These are phyloP conservation scores for Nomada ruficornis DNA, from an alignment of 2,888 invertebrate genomes.

Conservation along the genomic window DNA sequence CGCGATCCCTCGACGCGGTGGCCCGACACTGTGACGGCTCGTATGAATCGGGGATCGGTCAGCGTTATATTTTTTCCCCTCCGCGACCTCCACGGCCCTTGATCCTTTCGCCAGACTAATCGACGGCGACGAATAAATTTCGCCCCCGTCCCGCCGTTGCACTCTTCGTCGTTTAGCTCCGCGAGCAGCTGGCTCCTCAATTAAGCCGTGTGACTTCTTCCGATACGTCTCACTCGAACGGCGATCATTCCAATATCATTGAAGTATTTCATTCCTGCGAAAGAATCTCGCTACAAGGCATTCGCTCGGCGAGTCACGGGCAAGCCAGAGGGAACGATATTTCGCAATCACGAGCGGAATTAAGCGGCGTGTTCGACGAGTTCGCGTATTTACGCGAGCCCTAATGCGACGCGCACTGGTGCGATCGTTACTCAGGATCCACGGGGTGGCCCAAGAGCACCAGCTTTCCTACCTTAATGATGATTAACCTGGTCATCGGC, in stretches of 20 bases:
- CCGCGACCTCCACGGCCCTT: neutral
- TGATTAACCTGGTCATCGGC: conserved; percentile 75
- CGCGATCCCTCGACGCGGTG: conserved; percentile 60
- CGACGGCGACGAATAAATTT: conserved; percentile 48
- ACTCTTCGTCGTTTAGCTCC: conserved; percentile 34
- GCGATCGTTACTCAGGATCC: conserved; percentile 74
- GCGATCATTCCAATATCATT: neutral
- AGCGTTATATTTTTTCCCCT: conserved; percentile 24
- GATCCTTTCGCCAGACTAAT: conserved; percentile 10
- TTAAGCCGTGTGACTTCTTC: neutral
- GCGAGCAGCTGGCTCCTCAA: neutral
- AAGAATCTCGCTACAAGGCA: neutral
- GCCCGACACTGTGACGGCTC: conserved; percentile 48
- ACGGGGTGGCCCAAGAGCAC: conserved; percentile 61
- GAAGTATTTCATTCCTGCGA: conserved; percentile 1
- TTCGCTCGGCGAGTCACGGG: conserved; percentile 8
- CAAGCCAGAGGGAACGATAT: conserved; percentile 48
- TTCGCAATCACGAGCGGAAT: conserved; percentile 56
- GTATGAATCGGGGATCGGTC: conserved; percentile 44
- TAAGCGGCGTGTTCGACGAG: conserved; percentile 61
- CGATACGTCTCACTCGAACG: neutral
- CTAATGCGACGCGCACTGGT: conserved; percentile 66
- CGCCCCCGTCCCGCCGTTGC: neutral
- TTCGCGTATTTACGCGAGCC: conserved; percentile 63
- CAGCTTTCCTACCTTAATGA: conserved; percentile 72